Conservation (phyloP, 2,113 vertebrate genomes). For the Speoplatyrhinus poulsoni region DNA sequence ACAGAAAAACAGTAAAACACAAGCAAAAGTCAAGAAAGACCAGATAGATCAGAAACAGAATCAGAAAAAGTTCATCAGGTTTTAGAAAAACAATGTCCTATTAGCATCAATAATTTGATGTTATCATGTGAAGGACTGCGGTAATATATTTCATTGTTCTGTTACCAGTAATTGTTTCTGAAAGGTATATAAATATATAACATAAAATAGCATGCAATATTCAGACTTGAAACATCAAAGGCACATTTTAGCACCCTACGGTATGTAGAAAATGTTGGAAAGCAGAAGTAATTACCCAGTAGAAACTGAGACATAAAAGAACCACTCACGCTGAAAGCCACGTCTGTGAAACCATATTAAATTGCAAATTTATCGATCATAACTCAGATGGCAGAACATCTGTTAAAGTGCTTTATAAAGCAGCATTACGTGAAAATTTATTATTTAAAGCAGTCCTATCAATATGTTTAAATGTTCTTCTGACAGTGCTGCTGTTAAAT, state of each 20-base stretch:
- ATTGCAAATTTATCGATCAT: conserved; percentile 69
- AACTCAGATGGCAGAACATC: conserved; percentile 74
- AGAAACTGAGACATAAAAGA: conserved; percentile 60
- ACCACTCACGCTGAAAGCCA: conserved; percentile 56
- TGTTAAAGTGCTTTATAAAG: conserved; percentile 72
- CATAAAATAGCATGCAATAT: conserved; percentile 40
- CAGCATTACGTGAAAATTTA: conserved; percentile 26
- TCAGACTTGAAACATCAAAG: conserved; percentile 45
- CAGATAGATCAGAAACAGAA: conserved; percentile 16
- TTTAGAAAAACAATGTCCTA: conserved; percentile 26
- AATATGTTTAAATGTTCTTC: conserved; percentile 29
- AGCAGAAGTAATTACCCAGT: conserved; percentile 44
- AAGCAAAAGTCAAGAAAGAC: conserved; percentile 14
- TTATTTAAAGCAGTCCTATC: too few species aligned
- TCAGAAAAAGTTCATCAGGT: conserved; percentile 32
- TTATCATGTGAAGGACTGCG: background rate
- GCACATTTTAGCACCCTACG: conserved; percentile 6
- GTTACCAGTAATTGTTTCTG: background rate
- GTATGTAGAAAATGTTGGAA: conserved; percentile 47
- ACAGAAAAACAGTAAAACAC: conserved; percentile 40
- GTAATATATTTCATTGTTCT: background rate
- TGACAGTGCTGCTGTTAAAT: conserved; percentile 34
- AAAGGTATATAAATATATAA: conserved; percentile 2
- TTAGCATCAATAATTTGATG: conserved; percentile 7
- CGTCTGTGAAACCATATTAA: conserved; percentile 61